Evolutionary conservation across 2,888 invertebrate genomes (phyloP), one percentile per base, ranked within the genome.

Genomic region (Apamea epomidion): DNA sequence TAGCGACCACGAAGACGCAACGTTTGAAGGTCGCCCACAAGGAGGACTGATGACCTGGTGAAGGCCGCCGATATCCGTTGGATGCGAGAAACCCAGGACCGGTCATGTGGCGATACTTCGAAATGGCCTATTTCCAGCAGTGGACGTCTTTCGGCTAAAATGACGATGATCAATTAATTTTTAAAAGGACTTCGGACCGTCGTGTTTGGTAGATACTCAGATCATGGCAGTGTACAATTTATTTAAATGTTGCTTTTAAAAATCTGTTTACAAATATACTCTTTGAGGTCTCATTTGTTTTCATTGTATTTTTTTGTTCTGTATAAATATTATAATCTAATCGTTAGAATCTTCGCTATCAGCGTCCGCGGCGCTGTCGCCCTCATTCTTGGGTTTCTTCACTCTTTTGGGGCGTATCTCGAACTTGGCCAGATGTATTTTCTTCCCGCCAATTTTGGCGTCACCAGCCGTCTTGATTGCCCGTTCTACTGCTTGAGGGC

Each of bases 391-490:
- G 6, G 70, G 51, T 42, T 88, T 87, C 60, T 86, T 78, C 45
- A 65, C 73, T 48, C 83, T 89, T 74, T 91, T 91, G 51, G 75
- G 69, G 42, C 94, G 91, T 14, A 90, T 29, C 82, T 94, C 92
- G 74, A 92, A 96, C 76, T 91, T 93, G 29, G 92, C 83, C 2
- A 93, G 90, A 81, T 94, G 92, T 2, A 96, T 87, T 78, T 94
- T 95, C 82, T 95, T 96, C 25, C 95, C 94, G 74, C 92, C 93
- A 54, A 95, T 92, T 84, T 92, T 94, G 3, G 87, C 86, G 18
- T 90, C 92, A 18, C 90, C 88, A 8, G 92, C 91, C 70, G 92
- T 84, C 68, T 92, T 91, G 14, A 95, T 71, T 0, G 96, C 96
- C 16, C 89, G 88, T 25, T 94, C 92, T 4, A 95, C 94, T 0